A percentile compares a stretch with the other conserved stretches of the same genome.
Evolutionary conservation across 2,113 vertebrate genomes (phyloP).

Genomic region (Rhagologus leucostigma): DNA sequence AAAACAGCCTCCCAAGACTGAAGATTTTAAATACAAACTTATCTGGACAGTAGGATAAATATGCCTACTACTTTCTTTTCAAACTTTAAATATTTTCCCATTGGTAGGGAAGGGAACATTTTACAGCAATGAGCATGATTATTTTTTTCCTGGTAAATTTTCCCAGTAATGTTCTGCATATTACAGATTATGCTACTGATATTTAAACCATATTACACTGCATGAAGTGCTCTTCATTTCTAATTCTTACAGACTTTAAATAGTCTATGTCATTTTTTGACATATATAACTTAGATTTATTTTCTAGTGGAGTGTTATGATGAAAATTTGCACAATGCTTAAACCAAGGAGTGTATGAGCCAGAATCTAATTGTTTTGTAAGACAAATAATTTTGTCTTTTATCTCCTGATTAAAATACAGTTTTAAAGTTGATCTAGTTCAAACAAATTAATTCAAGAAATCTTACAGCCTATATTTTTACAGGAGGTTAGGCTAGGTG

Average conservation of each 20-base stretch:
- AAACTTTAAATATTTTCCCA: not conserved
- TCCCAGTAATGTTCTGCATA: not conserved
- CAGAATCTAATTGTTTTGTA: not conserved
- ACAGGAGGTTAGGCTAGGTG: not conserved
- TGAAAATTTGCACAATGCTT: not conserved
- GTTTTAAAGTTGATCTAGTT: not conserved
- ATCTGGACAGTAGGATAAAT: not conserved
- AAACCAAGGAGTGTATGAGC: not conserved
- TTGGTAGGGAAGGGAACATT: not conserved
- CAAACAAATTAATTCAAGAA: not conserved
- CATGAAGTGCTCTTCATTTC: not conserved
- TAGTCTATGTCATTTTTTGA: not conserved
- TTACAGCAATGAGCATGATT: not conserved
- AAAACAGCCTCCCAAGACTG: not conserved
- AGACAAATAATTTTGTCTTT: not conserved
- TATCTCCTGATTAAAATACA: constrained; percentile 11
- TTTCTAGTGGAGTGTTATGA: not conserved
- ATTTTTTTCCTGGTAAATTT: not conserved
- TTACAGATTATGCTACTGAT: not conserved
- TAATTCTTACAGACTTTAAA: not conserved
- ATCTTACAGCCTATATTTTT: not conserved
- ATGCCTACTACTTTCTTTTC: not conserved
- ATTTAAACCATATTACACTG: not conserved
- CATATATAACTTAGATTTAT: not conserved
- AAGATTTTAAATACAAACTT: not conserved